Conservation (phyloP, 2,113 vertebrate genomes). For the Nycticryphes semicollaris region DNA sequence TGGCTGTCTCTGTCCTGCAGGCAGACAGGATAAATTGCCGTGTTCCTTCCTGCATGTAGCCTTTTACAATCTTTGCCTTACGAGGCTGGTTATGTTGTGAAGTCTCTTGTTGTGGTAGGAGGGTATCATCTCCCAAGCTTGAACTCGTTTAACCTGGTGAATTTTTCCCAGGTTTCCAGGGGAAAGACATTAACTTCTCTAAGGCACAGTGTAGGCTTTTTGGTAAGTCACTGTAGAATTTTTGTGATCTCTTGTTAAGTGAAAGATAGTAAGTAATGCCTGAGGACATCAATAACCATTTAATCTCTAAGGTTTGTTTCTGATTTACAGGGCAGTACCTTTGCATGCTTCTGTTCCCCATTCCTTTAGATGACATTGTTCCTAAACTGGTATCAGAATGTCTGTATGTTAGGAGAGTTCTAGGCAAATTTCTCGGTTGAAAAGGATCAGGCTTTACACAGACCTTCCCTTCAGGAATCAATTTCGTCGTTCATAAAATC, state of each 20-base stretch:
- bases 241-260: not conserved
- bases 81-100: not conserved
- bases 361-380: not conserved
- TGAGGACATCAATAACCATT: not conserved
- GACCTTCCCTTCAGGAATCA: not conserved
- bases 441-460: not conserved
- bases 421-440: not conserved
- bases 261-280: not conserved
- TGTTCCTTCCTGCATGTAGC: not conserved
- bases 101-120: not conserved
- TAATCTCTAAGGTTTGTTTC: not conserved
- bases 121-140: fast-evolving
- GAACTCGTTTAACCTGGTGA: not conserved
- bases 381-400: not conserved
- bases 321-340: not conserved
- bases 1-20: not conserved
- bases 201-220: not conserved
- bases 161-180: not conserved
- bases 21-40: not conserved
- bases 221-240: not conserved
- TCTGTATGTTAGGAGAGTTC: not conserved
- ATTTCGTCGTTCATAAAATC: not conserved
- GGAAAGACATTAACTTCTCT: not conserved
- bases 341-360: not conserved
- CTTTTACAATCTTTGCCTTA: not conserved